Evolutionary conservation across 1,140 invertebrate genomes (phyloP).

Genomic region (Aleiodes sp.): DNA sequence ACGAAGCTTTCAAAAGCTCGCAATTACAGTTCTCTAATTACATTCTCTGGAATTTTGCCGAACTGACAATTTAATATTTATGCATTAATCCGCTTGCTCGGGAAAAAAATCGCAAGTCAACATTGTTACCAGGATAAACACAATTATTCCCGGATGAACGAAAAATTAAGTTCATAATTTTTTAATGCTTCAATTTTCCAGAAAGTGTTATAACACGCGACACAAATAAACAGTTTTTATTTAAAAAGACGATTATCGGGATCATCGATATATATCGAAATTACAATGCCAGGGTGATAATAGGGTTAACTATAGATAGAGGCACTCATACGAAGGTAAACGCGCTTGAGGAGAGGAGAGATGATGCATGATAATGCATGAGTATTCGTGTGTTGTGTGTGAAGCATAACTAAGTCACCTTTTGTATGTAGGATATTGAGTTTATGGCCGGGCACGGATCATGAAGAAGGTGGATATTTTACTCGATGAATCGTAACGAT

Average conservation of each 20-base stretch:
- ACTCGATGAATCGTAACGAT: constrained; percentile 10
- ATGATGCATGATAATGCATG: constrained; percentile 22
- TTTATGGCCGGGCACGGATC: background rate
- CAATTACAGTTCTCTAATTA: background rate
- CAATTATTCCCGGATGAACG: too few species aligned
- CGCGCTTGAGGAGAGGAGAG: background rate
- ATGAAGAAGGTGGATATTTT: background rate
- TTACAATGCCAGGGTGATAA: background rate
- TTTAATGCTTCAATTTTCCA: background rate
- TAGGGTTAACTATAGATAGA: background rate
- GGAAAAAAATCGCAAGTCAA: too few species aligned
- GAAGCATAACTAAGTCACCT: background rate
- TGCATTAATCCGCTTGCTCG: background rate
- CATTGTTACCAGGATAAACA: too few species aligned
- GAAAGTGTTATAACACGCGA: background rate
- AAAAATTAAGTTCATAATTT: background rate
- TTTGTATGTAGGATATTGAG: background rate
- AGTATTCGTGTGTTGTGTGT: background rate
- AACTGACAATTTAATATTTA: constrained; percentile 7
- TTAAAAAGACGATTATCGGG: background rate
- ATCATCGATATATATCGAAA: too few species aligned
- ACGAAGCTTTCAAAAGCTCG: background rate
- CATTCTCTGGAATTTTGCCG: background rate
- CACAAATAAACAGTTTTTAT: background rate
- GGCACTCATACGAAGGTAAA: background rate